phyloP scores from a whole-genome alignment of 2,797 vertebrate species.

The Miichthys miiuy region DNA sequence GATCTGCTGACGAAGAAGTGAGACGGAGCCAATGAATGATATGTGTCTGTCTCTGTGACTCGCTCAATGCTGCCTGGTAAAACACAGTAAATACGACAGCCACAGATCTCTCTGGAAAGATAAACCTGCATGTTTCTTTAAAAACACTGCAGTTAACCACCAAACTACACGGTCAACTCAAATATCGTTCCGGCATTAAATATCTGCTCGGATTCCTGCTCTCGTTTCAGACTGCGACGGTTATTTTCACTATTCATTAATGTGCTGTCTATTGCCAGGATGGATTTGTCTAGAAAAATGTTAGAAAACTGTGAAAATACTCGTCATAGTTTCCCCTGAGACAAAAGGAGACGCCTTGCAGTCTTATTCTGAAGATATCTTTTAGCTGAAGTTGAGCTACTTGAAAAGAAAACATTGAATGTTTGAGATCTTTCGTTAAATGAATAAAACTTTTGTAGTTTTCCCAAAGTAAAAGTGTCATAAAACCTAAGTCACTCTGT shows the following conservation, averaged over 20 bases:
- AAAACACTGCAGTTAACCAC: background rate
- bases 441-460: background rate
- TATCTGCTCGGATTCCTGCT: background rate
- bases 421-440: background rate
- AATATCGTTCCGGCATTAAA: background rate
- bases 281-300: background rate
- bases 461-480: background rate
- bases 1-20: constrained; percentile 35
- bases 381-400: no score
- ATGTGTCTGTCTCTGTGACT: background rate
- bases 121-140: background rate
- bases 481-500: background rate
- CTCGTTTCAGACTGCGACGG: background rate
- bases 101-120: background rate
- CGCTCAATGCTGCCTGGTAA: no score
- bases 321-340: background rate
- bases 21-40: background rate
- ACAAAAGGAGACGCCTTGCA: no score
- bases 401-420: no score
- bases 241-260: background rate
- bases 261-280: no score
- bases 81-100: constrained; percentile 1
- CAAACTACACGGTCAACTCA: background rate
- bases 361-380: no score
- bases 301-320: background rate